Percentiles rank a stretch among this genome's conserved stretches.
These are phyloP conservation scores for Hirtodrosophila cameraria DNA, from an alignment of 2,888 invertebrate species.

Conservation along the genomic window DNA sequence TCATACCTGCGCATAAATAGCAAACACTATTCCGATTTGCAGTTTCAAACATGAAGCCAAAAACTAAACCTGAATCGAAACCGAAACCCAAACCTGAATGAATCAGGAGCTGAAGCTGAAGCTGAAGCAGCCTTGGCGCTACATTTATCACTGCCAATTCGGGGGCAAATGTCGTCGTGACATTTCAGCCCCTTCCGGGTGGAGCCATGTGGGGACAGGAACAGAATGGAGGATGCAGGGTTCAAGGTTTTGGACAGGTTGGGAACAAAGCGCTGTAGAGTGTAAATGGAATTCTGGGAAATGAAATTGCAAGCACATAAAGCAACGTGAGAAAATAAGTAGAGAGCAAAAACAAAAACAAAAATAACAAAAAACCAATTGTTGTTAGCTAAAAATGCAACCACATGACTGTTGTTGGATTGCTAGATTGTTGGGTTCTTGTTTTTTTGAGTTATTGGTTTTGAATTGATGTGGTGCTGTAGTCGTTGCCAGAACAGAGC, in stretches of 20 bases:
- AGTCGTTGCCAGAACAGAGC: constrained; percentile 23
- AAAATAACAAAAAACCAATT: constrained; percentile 10
- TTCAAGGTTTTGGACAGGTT: constrained; percentile 10
- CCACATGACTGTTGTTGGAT: constrained; percentile 60
- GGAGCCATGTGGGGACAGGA: constrained; percentile 14
- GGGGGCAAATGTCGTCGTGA: constrained; percentile 54
- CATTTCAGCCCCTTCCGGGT: constrained; percentile 34
- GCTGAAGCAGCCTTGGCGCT: constrained; percentile 47
- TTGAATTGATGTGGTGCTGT: constrained; percentile 65
- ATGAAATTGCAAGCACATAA: constrained; percentile 65
- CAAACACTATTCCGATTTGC: constrained; percentile 69
- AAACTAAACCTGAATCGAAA: constrained; percentile 9
- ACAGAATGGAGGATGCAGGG: background rate
- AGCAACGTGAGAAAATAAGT: constrained; percentile 16
- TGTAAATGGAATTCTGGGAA: constrained; percentile 74
- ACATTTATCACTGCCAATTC: constrained; percentile 77
- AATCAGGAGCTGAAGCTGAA: constrained; percentile 13
- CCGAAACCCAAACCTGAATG: constrained; percentile 20
- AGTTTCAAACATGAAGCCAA: constrained; percentile 48
- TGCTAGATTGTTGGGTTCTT: constrained; percentile 48
- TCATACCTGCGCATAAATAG: constrained; percentile 71
- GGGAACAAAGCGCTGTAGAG: constrained; percentile 65
- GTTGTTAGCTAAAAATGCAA: constrained; percentile 65
- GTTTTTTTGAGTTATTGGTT: constrained; percentile 76
- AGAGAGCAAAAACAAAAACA: constrained; percentile 8